phyloP scores from a whole-genome alignment of 1,140 invertebrate genomes.

The Eciton burchellii region DNA sequence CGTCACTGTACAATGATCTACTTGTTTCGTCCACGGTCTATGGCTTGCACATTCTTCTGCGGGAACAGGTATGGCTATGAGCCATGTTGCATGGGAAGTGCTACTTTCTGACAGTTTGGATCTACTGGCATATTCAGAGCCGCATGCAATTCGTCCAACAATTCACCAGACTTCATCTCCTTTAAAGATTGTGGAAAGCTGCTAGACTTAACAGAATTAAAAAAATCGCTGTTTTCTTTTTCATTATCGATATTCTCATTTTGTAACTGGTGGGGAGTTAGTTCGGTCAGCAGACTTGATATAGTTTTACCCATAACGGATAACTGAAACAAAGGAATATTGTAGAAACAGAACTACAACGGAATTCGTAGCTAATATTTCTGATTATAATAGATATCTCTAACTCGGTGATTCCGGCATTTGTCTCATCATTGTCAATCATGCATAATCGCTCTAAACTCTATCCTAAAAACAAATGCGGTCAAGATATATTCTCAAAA shows the following conservation, averaged over 20 bases:
- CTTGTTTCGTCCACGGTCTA: constrained; percentile 99
- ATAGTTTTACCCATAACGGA: constrained; percentile 55
- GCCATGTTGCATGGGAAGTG: constrained; percentile 99
- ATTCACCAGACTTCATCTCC: constrained; percentile 99
- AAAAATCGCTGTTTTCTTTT: constrained; percentile 55
- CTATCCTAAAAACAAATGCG: no score
- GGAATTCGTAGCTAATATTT: no score
- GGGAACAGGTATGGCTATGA: constrained; percentile 99
- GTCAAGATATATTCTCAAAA: no score
- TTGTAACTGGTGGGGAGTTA: constrained; percentile 73
- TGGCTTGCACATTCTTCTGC: constrained; percentile 99
- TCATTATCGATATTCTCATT: constrained; percentile 64
- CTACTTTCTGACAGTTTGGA: constrained; percentile 94
- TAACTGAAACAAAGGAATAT: no score
- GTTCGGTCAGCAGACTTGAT: constrained; percentile 75
- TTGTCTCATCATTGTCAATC: no score
- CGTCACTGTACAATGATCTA: constrained; percentile 99
- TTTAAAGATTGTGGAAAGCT: constrained; percentile 95
- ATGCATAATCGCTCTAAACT: no score
- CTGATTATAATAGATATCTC: no score
- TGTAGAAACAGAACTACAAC: no score
- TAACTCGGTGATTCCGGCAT: no score
- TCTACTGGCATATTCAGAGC: constrained; percentile 99
- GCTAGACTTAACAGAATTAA: constrained; percentile 88
- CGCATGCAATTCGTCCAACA: constrained; percentile 97